Conservation (phyloP, 1,140 invertebrate species). For the Archegozetes longisetosus region DNA sequence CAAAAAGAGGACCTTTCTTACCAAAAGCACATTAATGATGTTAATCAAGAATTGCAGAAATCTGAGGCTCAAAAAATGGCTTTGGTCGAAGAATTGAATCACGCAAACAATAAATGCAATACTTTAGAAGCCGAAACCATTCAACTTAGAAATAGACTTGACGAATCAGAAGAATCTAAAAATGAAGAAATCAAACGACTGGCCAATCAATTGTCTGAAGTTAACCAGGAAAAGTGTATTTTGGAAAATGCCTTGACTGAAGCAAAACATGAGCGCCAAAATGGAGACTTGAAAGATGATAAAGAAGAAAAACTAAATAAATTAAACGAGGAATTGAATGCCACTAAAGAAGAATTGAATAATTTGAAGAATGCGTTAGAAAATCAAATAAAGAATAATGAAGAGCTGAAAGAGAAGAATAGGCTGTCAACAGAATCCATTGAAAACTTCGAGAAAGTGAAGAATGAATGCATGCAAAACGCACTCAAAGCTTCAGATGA, state of each 20-base stretch:
- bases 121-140: neutral
- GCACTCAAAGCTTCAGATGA: neutral
- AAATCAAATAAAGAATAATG: neutral
- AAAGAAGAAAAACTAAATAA: neutral
- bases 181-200: neutral
- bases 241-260: neutral
- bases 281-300: neutral
- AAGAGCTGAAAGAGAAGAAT: neutral
- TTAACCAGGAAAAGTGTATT: neutral
- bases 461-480: neutral
- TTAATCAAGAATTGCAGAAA: neutral
- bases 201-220: neutral
- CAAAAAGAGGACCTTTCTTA: neutral
- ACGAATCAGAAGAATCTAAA: neutral
- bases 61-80: neutral
- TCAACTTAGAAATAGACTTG: neutral
- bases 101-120: neutral
- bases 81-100: neutral
- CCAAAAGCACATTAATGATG: neutral
- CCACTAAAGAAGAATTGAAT: neutral
- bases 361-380: neutral
- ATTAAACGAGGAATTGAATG: neutral
- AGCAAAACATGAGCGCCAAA: neutral
- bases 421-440: neutral
- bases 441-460: neutral